Conservation (phyloP, 2,113 vertebrate species). For the Parotia lawesii region DNA sequence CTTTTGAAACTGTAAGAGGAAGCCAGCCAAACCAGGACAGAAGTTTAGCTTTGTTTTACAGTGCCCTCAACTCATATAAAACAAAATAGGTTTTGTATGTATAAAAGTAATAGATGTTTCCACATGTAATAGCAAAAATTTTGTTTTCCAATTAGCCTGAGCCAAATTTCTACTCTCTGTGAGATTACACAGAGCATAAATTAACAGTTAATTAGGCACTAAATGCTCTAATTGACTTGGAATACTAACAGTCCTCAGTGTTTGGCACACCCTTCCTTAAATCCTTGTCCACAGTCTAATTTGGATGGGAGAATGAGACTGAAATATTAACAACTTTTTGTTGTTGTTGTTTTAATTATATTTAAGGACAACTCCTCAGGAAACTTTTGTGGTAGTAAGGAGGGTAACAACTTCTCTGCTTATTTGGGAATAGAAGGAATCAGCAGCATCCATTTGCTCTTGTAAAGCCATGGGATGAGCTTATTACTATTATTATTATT, state of each 20-base stretch:
- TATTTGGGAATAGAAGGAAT: slow-evolving; percentile 3
- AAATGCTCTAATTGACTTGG: background rate
- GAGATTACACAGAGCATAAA: background rate
- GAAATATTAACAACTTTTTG: background rate
- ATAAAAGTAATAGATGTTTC: background rate
- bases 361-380: slow-evolving; percentile 4
- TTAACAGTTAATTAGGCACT: background rate
- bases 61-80: background rate
- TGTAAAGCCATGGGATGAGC: slow-evolving; percentile 14
- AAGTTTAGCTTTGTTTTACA: background rate
- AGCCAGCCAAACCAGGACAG: background rate
- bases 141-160: background rate
- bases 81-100: background rate
- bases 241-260: background rate
- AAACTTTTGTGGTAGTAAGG: background rate
- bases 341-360: background rate
- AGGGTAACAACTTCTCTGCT: background rate
- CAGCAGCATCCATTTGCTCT: background rate
- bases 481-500: background rate
- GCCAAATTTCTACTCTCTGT: background rate
- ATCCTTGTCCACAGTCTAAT: background rate
- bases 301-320: background rate
- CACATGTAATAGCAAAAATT: background rate
- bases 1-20: background rate
- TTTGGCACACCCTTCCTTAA: background rate